A percentile compares a stretch with the other conserved stretches of the same genome.
phyloP scores from a whole-genome alignment of 2,888 invertebrate species.

The Shargacucullia verbasci region DNA sequence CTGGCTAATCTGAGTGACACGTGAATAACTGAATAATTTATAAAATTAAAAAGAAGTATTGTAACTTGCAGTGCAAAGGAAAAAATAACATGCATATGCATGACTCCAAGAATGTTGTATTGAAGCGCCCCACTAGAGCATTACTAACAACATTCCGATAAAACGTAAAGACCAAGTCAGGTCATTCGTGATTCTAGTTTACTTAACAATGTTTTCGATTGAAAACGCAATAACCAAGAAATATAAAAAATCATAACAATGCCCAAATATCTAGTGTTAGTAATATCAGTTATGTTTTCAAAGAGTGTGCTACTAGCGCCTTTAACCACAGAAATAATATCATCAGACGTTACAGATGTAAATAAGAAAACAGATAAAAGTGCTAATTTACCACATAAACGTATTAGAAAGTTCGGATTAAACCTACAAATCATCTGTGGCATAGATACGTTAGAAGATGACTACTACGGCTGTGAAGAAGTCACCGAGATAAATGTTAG shows the following conservation, averaged over 20 bases:
- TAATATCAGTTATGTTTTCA: conserved; percentile 15
- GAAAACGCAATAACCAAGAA: conserved; percentile 1
- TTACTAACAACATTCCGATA: conserved; percentile 34
- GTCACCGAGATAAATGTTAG: neutral
- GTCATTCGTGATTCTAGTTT: conserved; percentile 1
- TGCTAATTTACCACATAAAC: neutral
- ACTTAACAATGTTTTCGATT: conserved; percentile 19
- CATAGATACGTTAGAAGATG: conserved; percentile 59
- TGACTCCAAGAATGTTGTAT: conserved; percentile 8
- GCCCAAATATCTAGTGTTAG: conserved; percentile 13
- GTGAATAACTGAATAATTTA: no score
- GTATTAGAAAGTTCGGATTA: conserved; percentile 15
- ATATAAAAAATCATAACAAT: conserved; percentile 29
- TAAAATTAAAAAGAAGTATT: no score
- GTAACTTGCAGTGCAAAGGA: no score
- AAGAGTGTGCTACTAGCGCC: neutral
- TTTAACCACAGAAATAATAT: neutral
- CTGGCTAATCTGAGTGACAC: no score
- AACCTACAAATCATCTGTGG: conserved; percentile 37
- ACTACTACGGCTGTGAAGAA: conserved; percentile 49
- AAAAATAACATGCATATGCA: no score
- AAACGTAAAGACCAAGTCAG: conserved; percentile 6
- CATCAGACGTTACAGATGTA: neutral
- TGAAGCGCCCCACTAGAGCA: conserved; percentile 29
- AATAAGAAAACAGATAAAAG: neutral